Evolutionary conservation across 2,888 invertebrate genomes (phyloP).

Genomic region (Ornithoptera alexandrae): DNA sequence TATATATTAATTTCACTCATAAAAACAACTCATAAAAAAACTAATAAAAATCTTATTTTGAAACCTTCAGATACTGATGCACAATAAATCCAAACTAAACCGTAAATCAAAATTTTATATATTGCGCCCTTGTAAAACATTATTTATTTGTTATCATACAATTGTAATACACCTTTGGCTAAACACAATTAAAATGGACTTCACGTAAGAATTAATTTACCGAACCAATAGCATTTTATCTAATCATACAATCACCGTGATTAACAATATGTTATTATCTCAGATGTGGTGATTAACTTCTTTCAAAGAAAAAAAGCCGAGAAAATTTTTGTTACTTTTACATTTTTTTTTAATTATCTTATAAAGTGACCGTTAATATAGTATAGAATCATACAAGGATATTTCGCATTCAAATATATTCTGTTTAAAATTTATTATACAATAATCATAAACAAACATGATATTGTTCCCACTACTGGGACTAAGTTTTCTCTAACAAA

Average conservation of each 20-base stretch:
- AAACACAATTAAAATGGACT: not conserved
- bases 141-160: slow-evolving; percentile 6
- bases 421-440: too few species aligned
- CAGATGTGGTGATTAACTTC: slow-evolving; percentile 12
- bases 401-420: not conserved
- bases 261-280: slow-evolving; percentile 20
- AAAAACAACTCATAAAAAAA: not conserved
- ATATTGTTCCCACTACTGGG: too few species aligned
- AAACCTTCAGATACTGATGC: slow-evolving; percentile 22
- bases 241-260: slow-evolving; percentile 25
- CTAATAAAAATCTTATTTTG: not conserved
- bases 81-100: slow-evolving; percentile 16
- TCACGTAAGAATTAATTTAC: slow-evolving; percentile 1
- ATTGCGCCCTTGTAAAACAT: slow-evolving; percentile 16
- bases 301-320: slow-evolving; percentile 22
- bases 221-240: slow-evolving; percentile 23
- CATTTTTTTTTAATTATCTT: not conserved
- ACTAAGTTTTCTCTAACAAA: too few species aligned
- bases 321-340: not conserved
- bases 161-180: not conserved
- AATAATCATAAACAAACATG: too few species aligned
- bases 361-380: not conserved
- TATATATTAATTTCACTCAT: slow-evolving; percentile 14
- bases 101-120: slow-evolving; percentile 19
- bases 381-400: not conserved